Base-by-base conservation (phyloP, 2,888 invertebrate genomes). In the Biston betularia region DNA sequence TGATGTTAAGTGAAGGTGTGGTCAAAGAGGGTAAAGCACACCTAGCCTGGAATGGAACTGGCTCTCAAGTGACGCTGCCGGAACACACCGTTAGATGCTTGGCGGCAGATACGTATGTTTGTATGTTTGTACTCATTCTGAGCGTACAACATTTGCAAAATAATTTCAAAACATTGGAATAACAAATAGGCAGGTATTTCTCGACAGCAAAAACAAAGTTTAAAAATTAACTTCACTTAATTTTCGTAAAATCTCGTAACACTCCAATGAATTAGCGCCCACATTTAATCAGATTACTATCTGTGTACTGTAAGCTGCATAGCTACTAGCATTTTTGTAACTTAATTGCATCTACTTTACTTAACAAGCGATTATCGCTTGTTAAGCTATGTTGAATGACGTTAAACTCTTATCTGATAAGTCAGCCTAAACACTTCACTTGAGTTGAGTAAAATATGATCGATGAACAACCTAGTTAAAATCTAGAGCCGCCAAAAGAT, bases 271-370 rank as follows among this genome's bases (percentile, higher is more conserved):
- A 56, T 62, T 64, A 65, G 58, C 50, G 52, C 63, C 38, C 38
- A 64, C 45, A 46, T 58, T 65, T 48, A 60, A 62, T 60, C 64
- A 54, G 72, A 69, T 73, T 57, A 40, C 57, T 61, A 70, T 72
- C 72, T 63, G 40, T 54, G 46, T 49, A 65, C 42, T 38, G 53
- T 62, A 48, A 61, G 57, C 65, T 66, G 54, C 64, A 58, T 35
- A 52, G 50, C 34, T 38, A 35, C 46, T 33, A 15, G 38, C 12
- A 44, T 64, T 71, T 69, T 71, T 64, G 68, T 65, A 59, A 69
- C 48, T 63, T 68, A 68, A 72, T 68, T 69, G 66, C 64, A 65
- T 68, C 58, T 63, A 60, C 34, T 65, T 70, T 66, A 61, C 66
- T 67, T 68, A 65, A 72, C 68, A 69, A 57, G 63, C 58, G 40